phyloP scores from a whole-genome alignment of 2,888 invertebrate genomes.

The Ryuthela nishihirai region DNA sequence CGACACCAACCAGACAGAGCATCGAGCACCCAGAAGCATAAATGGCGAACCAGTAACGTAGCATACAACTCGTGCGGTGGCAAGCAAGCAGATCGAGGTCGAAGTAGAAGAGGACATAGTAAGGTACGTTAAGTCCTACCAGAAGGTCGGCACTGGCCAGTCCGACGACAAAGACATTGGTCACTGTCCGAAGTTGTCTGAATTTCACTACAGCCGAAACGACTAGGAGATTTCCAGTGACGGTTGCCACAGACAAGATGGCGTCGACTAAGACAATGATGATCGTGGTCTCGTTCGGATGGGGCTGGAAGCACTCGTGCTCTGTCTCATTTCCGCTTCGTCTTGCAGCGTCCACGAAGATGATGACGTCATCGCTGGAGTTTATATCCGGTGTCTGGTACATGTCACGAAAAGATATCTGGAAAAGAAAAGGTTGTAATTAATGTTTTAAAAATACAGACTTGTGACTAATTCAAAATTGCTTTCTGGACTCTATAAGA shows the following conservation, averaged over 20 bases:
- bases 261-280: constrained; percentile 22
- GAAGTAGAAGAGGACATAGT: constrained; percentile 45
- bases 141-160: constrained; percentile 41
- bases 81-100: constrained; percentile 39
- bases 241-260: constrained; percentile 24
- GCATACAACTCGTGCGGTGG: constrained; percentile 38
- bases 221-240: constrained; percentile 37
- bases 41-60: constrained; percentile 40
- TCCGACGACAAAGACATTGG: constrained; percentile 42
- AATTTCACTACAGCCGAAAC: constrained; percentile 33
- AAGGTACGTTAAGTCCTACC: constrained; percentile 42
- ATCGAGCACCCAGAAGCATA: constrained; percentile 41
- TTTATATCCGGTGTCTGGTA: no score
- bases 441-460: no score
- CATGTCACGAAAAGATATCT: no score
- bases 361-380: no score
- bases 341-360: no score
- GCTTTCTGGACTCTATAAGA: no score
- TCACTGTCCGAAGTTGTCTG: constrained; percentile 38
- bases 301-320: constrained; percentile 48
- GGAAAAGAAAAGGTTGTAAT: no score
- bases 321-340: no score
- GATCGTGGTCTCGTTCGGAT: constrained; percentile 46
- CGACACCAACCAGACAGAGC: constrained; percentile 41
- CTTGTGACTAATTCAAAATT: no score